These are phyloP conservation scores for Telmatherina bonti DNA, from an alignment of 2,797 vertebrate species.

Conservation along the genomic window DNA sequence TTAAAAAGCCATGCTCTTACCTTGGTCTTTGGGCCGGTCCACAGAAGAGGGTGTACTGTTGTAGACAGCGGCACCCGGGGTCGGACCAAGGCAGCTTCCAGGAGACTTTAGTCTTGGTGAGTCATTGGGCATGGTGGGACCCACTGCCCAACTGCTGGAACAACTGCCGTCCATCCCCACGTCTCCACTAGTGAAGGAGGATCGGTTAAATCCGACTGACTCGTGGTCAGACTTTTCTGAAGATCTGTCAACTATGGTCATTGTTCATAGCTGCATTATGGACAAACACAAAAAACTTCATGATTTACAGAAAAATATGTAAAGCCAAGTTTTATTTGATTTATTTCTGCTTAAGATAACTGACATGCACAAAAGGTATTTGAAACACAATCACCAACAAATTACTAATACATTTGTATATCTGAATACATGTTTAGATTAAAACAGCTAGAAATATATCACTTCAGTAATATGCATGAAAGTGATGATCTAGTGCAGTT, in stretches of 20 bases:
- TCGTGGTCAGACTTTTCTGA: conserved; percentile 93
- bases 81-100: conserved; percentile 87
- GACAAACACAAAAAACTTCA: conserved; percentile 20
- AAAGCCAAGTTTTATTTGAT: not conserved
- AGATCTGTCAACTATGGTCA: conserved; percentile 98
- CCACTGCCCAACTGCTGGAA: conserved; percentile 87
- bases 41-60: conserved; percentile 83
- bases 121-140: conserved; percentile 85
- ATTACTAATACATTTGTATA: too few species aligned
- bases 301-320: not conserved
- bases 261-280: conserved; percentile 92
- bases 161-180: conserved; percentile 89
- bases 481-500: not conserved
- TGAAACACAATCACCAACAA: too few species aligned
- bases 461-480: not conserved
- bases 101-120: conserved; percentile 86
- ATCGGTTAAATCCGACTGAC: conserved; percentile 89
- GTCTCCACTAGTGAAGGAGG: conserved; percentile 89
- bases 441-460: not conserved
- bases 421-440: too few species aligned
- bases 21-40: conserved; percentile 91
- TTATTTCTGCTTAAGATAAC: not conserved
- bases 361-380: not conserved
- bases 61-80: conserved; percentile 90
- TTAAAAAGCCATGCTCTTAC: conserved; percentile 67